A percentile compares a stretch with the other conserved stretches of the same genome.
phyloP scores from a whole-genome alignment of 2,797 vertebrate genomes.

The Lepus oiostolus region DNA sequence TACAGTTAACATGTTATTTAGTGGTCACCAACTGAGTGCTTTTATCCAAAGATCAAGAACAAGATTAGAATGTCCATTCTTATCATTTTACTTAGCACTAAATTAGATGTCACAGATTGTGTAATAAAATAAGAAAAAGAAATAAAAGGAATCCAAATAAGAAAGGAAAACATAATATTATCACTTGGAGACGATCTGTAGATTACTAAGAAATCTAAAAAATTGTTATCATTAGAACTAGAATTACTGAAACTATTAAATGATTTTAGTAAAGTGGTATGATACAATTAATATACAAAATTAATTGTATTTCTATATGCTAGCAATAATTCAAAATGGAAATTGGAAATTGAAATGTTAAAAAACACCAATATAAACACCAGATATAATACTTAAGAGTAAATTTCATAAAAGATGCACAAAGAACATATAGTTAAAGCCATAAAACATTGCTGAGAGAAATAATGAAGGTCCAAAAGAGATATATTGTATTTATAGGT shows the following conservation, averaged over 20 bases:
- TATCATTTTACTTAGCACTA: too few species aligned
- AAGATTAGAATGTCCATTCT: too few species aligned
- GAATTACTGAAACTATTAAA: background rate
- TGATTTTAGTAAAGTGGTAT: background rate
- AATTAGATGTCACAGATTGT: too few species aligned
- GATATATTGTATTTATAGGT: background rate
- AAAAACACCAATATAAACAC: background rate
- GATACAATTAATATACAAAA: background rate
- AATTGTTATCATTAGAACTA: too few species aligned
- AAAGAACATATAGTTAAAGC: background rate
- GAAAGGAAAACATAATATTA: background rate
- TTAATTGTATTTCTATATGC: too few species aligned
- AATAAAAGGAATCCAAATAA: background rate
- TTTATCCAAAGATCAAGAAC: too few species aligned
- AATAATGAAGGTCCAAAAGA: background rate
- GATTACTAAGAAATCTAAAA: background rate
- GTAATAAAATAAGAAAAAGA: too few species aligned
- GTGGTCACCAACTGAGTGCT: too few species aligned
- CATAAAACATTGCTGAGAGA: background rate
- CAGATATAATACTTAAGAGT: background rate
- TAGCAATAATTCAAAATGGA: background rate
- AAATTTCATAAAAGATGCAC: background rate
- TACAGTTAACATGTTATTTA: too few species aligned
- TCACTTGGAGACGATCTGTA: background rate
- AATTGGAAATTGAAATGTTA: too few species aligned